These are phyloP conservation scores for Hypotaenidia okinawae DNA, from an alignment of 2,797 vertebrate species.

Conservation along the genomic window DNA sequence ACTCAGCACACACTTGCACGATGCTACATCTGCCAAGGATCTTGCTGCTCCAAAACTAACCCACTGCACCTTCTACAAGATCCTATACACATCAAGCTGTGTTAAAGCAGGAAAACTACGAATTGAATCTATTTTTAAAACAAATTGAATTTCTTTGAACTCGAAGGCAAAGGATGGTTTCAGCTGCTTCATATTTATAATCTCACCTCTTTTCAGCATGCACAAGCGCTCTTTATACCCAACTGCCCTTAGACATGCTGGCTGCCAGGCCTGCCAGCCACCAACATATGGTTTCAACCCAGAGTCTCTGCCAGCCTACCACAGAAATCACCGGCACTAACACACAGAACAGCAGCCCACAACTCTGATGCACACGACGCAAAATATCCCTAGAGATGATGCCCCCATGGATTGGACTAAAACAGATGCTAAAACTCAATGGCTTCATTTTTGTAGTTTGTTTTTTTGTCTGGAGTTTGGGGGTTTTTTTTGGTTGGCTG, in stretches of 20 bases:
- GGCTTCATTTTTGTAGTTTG: not conserved
- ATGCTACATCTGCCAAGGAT: not conserved
- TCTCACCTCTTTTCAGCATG: conserved; percentile 9
- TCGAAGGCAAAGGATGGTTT: not conserved
- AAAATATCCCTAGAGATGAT: not conserved
- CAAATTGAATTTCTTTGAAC: not conserved
- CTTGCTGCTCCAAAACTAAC: not conserved
- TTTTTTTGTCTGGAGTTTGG: not conserved
- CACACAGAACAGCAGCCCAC: conserved; percentile 8
- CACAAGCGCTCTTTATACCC: conserved; percentile 61
- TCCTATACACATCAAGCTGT: not conserved
- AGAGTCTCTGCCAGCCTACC: conserved; percentile 68
- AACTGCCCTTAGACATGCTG: conserved; percentile 56
- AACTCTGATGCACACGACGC: not conserved
- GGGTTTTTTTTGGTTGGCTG: too few relatives aligned
- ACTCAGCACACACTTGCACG: accelerated
- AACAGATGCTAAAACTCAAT: not conserved
- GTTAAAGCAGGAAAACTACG: not conserved
- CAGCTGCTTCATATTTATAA: not conserved
- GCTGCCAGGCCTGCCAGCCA: conserved; percentile 70
- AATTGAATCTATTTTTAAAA: not conserved
- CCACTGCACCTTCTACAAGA: not conserved
- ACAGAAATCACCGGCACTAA: conserved; percentile 71
- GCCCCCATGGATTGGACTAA: accelerated
- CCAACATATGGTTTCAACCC: conserved; percentile 61